Base-by-base conservation (phyloP, 2,797 vertebrate genomes). In the Poeciliopsis paucimaculata region DNA sequence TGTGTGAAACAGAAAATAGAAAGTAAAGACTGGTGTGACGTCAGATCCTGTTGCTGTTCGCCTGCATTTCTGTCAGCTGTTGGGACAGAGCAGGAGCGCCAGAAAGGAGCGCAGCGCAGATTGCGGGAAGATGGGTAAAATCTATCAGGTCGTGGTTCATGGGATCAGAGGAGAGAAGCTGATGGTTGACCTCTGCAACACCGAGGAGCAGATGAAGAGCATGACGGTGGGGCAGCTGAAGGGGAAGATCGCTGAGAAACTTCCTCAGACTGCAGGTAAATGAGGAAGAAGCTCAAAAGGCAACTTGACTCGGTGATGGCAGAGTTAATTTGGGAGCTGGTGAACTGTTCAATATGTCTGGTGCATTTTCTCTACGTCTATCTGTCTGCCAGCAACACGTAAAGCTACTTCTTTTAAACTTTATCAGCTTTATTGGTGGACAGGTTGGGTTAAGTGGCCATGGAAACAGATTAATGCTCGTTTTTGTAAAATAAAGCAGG, bases 61-160 rank as follows among this genome's bases (percentile, higher is more conserved):
- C 10, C 20, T 4, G 36, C 23, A 43, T 71, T 45, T 71, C 41
- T 16, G 3, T 4, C 41, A 71, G 68, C 12, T 45, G 41, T 13
- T 26, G 36, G 10, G 47, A 28, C 11, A 13, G 2, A 43, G 0
- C 23, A 0, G 2, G 0, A 43, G 23, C 5, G 1, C 8, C 20
- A 53, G 49, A 53, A 3, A 4, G 15, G 28, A 20, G 0, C 8
- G 18, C 5, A 77, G n/a, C n/a, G 16, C 20, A 70, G 0, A 8
- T 0, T 8, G 6, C 51, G 39, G 41, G 31, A 71, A 28, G 11
- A 96, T 96, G 95, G 94, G 94, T 0, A 94, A 94, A 66, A 86
- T 93, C 31, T 95, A 76, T 77, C 94, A 96, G 68, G 81, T 96
- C 0, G 0, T 72, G 0, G 85, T 96, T 5, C 4, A 62, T 18